Percentiles rank a stretch among this genome's conserved stretches.
These are phyloP conservation scores for Sinohyriopsis cumingii DNA, from an alignment of 2,888 invertebrate species.

Conservation along the genomic window DNA sequence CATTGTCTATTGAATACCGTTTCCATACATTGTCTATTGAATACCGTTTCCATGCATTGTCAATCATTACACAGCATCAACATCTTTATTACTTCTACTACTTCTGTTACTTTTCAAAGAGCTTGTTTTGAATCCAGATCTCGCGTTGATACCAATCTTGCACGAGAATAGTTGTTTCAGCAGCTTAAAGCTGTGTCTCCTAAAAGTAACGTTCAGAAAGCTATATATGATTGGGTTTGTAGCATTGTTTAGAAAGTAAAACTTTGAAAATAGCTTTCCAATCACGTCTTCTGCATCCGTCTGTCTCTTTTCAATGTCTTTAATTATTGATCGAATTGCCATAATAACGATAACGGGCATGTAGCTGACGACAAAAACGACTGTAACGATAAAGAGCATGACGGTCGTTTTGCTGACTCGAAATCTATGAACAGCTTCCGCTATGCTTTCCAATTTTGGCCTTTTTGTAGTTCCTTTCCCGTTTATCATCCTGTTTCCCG, in stretches of 20 bases:
- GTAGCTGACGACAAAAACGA: conserved; percentile 43
- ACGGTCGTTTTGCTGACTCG: conserved; percentile 40
- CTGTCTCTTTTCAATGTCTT: conserved; percentile 31
- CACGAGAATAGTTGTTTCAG: conserved; percentile 27
- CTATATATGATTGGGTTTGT: conserved; percentile 46
- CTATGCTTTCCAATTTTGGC: conserved; percentile 30
- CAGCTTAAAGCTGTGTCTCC: conserved; percentile 29
- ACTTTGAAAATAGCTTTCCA: conserved; percentile 41
- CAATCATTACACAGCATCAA: conserved; percentile 5
- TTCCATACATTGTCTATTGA: too few relatives aligned
- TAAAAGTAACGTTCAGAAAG: conserved; percentile 41
- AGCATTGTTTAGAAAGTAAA: conserved; percentile 42
- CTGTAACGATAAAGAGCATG: conserved; percentile 40
- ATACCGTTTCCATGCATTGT: too few relatives aligned
- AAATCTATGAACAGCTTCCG: conserved; percentile 26
- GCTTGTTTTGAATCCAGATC: conserved; percentile 21
- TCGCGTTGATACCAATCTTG: conserved; percentile 8
- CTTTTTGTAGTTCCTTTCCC: conserved; percentile 10
- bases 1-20: too few relatives aligned
- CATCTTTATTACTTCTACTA: conserved; percentile 28
- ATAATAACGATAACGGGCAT: conserved; percentile 40
- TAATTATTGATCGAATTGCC: conserved; percentile 35
- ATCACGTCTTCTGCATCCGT: conserved; percentile 35
- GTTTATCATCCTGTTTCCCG: conserved; percentile 5
- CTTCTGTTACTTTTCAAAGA: conserved; percentile 30